These are phyloP conservation scores for Dallia pectoralis DNA, from an alignment of 2,797 vertebrate species.

Conservation along the genomic window DNA sequence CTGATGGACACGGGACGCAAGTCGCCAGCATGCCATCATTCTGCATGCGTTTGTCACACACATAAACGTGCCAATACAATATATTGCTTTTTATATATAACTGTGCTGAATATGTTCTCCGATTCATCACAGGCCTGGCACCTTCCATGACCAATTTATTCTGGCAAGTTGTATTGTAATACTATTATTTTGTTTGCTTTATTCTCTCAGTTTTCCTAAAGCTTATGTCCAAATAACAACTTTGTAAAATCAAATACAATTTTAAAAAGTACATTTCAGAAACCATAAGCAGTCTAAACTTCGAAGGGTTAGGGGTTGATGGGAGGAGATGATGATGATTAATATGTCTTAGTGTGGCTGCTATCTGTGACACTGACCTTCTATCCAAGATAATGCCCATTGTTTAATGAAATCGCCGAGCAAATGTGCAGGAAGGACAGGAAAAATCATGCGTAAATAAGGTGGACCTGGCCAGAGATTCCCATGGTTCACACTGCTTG, in stretches of 20 bases:
- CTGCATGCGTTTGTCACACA: background rate
- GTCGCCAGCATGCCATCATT: background rate
- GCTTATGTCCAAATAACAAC: background rate
- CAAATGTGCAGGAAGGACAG: conserved; percentile 83
- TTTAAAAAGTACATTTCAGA: background rate
- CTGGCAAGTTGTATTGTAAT: no score
- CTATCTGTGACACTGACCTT: conserved; percentile 93
- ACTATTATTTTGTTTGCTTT: background rate
- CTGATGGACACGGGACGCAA: background rate
- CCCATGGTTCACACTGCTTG: conserved; percentile 81
- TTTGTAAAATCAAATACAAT: background rate
- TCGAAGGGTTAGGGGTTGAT: conserved; percentile 49
- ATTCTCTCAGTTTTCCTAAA: background rate
- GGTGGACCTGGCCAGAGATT: conserved; percentile 80
- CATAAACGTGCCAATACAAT: background rate
- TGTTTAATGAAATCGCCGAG: conserved; percentile 81
- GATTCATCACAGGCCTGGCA: background rate
- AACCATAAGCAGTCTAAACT: background rate
- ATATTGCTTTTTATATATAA: background rate
- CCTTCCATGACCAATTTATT: background rate
- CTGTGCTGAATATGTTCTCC: background rate
- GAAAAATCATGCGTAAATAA: conserved; percentile 89
- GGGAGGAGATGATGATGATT: conserved; percentile 84
- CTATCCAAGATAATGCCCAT: conserved; percentile 90
- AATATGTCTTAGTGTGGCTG: conserved; percentile 80